Base-by-base conservation (phyloP, 2,113 vertebrate species). In the Cyanocitta stelleri region DNA sequence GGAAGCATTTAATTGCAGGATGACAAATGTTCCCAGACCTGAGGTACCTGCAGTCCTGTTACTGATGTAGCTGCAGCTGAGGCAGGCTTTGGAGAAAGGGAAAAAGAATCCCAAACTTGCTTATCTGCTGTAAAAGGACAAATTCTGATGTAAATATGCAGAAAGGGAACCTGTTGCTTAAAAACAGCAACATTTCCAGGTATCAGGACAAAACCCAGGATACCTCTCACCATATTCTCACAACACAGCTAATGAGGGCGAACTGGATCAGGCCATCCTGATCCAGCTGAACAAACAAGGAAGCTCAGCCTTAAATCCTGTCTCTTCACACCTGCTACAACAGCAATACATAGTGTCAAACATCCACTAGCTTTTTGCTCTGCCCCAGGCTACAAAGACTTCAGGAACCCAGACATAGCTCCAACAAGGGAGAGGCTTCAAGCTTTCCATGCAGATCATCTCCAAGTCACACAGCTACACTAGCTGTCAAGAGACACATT, bases 391-490 rank as follows among this genome's bases (percentile, higher is more conserved):
- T 58, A 39, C 9, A 24, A 0, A 62, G 46, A 54, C 8, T 74
- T 87, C 37, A 72, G 43, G 75, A 87, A 55, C 5, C 4, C 39
- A 90, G 27, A 66, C 10, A 35, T 0, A 3, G 55, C 16, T 90
- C 11, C 32, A 82, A 1, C 0, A 0, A 74, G 3, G 23, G 7
- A 87, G 5, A 58, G 22, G 43, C 15, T 88, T 74, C 61, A 79
- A 63, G 51, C 15, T 46, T 37, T 30, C 12, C n/a, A 58, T 1
- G 8, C 17, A 35, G 16, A 71, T 44, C 12, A 66, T 17, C 46
- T 78, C 41, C 32, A 73, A 48, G 43, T 66, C 43, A 63, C 1
- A 2, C 16, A 94, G n/a, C 66, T 67, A 41, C 1, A 3, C 4
- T 32, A 85, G 10, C 37, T 37, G 66, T 7, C 51, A 58, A 41